These are phyloP conservation scores for Rutilus rutilus DNA, from an alignment of 2,113 vertebrate species.

Conservation along the genomic window DNA sequence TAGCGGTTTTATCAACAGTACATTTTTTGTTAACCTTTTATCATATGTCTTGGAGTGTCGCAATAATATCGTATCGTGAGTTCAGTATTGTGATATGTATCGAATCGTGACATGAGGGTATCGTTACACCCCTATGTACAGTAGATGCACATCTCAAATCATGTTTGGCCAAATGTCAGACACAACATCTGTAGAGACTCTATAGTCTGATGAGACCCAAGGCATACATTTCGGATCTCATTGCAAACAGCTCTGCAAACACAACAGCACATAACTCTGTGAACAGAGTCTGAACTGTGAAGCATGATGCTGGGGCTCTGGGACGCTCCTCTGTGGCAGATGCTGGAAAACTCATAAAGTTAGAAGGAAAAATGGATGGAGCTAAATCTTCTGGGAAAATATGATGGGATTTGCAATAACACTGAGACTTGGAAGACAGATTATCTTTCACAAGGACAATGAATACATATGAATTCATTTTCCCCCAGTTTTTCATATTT, in stretches of 20 bases:
- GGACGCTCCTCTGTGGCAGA: not conserved
- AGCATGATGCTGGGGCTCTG: not conserved
- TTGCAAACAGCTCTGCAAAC: conserved; percentile 13
- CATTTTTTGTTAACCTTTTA: no score
- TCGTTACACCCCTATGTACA: not conserved
- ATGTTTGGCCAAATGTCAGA: not conserved
- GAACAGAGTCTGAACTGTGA: not conserved
- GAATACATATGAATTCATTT: conserved; percentile 8
- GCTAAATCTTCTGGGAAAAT: conserved; percentile 13
- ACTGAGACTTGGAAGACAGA: conserved; percentile 41
- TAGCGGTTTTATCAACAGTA: no score
- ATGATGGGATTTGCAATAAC: conserved; percentile 18
- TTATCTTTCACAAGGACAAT: conserved; percentile 1
- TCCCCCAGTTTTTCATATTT: not conserved
- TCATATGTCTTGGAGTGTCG: no score
- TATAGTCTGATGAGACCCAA: not conserved
- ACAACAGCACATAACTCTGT: not conserved
- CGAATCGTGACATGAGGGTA: no score
- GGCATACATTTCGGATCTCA: not conserved
- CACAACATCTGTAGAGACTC: not conserved
- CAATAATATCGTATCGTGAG: no score
- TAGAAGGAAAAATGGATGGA: conserved; percentile 20
- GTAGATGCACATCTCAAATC: not conserved
- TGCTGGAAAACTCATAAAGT: conserved; percentile 35
- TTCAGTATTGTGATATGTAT: no score